These are phyloP conservation scores for Chouioia cunea DNA, from an alignment of 2,888 invertebrate species.

Conservation along the genomic window DNA sequence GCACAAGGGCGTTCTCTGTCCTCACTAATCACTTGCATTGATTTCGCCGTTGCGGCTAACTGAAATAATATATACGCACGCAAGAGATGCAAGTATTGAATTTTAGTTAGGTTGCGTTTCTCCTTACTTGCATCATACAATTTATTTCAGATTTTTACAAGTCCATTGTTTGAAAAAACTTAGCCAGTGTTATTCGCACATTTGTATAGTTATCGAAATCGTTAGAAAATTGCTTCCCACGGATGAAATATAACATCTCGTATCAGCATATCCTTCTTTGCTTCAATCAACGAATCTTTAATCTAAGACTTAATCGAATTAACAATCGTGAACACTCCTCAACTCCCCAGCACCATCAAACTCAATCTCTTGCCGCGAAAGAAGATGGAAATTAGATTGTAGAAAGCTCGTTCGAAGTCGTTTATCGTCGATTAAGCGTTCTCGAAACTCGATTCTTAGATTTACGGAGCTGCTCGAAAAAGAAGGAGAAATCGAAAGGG, in stretches of 20 bases:
- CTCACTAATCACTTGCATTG: conserved; percentile 32
- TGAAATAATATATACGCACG: background rate
- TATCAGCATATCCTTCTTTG: too few relatives aligned
- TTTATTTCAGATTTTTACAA: too few relatives aligned
- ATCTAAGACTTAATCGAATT: too few relatives aligned
- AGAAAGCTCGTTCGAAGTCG: conserved; percentile 24
- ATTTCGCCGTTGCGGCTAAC: background rate
- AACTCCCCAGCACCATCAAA: conserved; percentile 9
- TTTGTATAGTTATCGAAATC: too few relatives aligned
- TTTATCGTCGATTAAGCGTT: conserved; percentile 37
- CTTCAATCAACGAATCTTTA: too few relatives aligned
- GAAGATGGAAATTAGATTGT: conserved; percentile 25
- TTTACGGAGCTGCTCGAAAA: background rate
- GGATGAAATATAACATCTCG: too few relatives aligned
- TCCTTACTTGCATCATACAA: too few relatives aligned
- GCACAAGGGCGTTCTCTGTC: background rate
- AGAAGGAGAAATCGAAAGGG: conserved; percentile 15
- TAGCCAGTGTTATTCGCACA: too few relatives aligned
- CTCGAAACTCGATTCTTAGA: conserved; percentile 30
- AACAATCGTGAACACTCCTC: background rate
- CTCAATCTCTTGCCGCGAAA: background rate
- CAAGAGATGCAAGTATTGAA: conserved; percentile 16
- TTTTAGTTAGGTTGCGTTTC: background rate
- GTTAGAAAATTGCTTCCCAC: too few relatives aligned
- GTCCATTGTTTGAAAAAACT: background rate